Evolutionary conservation across 1,140 invertebrate genomes (phyloP).

Genomic region (Solen grandis): DNA sequence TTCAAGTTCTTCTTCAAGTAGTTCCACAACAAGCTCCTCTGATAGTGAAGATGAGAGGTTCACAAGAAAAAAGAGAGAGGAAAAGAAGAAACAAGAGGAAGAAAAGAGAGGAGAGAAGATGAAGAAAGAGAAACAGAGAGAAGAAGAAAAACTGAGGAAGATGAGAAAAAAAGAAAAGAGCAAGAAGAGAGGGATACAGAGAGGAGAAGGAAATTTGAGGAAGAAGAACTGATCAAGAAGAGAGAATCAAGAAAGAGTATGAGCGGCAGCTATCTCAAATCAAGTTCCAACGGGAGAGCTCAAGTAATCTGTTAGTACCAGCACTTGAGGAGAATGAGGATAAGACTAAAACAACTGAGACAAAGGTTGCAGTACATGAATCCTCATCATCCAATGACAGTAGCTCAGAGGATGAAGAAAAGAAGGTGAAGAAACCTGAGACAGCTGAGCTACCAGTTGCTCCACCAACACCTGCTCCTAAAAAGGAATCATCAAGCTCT

Average conservation of each 20-base stretch:
- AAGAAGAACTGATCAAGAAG: constrained; percentile 33
- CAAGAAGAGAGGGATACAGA: constrained; percentile 18
- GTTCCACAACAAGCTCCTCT: constrained; percentile 24
- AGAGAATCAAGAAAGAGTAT: constrained; percentile 30
- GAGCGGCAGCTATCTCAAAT: constrained; percentile 22
- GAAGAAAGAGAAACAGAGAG: constrained; percentile 33
- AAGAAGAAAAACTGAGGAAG: constrained; percentile 20
- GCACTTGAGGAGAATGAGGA: not conserved
- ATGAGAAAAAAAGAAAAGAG: constrained; percentile 45
- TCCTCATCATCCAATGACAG: not conserved
- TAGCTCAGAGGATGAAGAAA: constrained; percentile 16
- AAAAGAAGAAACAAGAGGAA: constrained; percentile 15
- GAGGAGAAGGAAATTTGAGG: constrained; percentile 15
- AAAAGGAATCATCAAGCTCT: not conserved
- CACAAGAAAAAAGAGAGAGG: constrained; percentile 26
- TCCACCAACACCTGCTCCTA: not conserved
- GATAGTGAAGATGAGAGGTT: constrained; percentile 45
- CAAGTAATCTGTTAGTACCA: not conserved
- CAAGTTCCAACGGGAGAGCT: constrained; percentile 35
- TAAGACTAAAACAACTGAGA: not conserved
- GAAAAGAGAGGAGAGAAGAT: constrained; percentile 22
- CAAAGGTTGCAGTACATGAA: too few species aligned
- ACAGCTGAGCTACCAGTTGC: not conserved
- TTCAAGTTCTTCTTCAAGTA: constrained; percentile 22
- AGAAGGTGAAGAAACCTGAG: not conserved